Base-by-base conservation (phyloP, 1,140 invertebrate species). In the Oryctes rhinoceros region DNA sequence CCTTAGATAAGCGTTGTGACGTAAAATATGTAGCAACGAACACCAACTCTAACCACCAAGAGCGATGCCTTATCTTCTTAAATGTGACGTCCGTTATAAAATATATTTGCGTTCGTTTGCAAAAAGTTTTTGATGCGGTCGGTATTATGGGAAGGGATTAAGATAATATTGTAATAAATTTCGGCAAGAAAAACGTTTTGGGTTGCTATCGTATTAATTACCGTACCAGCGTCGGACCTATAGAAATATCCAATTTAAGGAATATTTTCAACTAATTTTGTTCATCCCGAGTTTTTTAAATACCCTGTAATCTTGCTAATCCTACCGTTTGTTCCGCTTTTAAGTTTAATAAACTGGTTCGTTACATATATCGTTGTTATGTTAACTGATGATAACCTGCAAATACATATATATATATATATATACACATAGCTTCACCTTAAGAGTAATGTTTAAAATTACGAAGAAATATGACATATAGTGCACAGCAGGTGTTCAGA, bases 151-250 rank as follows among this genome's bases (percentile, higher is more conserved):
- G 65, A 13, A 71, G 24, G 65, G 65, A 71, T 71, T 71, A 71
- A 71, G 65, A 71, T 71, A 71, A 71, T 71, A 71, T 71, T 24
- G 65, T 71, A 71, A 71, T 71, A 71, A 71, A 71, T 71, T 71
- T 71, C 3, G 37, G 65, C 30, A 71, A 13, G 65, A 71, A 71
- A 71, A 71, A 71, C 65, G 65, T 71, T 71, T 44, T 15, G 65
- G 65, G 65, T 71, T 71, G 24, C 65, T 24, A 35, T 71, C 65
- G 65, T 71, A 71, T 71, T 71, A 71, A 71, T 71, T 71, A 35
- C 65, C 20, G 9, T 59, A 15, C 13, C n/a, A 59, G 53, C 65
- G 65, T 35, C 20, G 18, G 37, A 4, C 18, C 65, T 20, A 7
- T 37, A 71, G 24, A 24, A 71, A 71, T 71, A 71, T 35, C 9